Evolutionary conservation across 2,888 invertebrate species (phyloP).

Genomic region (Drosophila meridionalis): DNA sequence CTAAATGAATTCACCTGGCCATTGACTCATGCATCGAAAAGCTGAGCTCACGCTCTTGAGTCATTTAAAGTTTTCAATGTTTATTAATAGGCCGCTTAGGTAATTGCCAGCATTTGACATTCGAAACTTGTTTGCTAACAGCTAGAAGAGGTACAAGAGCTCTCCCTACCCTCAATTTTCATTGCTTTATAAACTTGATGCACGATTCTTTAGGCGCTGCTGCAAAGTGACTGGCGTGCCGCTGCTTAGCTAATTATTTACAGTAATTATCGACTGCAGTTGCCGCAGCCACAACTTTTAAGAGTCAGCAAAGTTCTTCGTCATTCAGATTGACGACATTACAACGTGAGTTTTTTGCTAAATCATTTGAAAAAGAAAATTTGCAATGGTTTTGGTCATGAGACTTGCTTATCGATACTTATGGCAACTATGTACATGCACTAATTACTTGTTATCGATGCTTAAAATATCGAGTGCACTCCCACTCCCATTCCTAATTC

Average conservation of each 20-base stretch:
- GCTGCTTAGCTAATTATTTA: constrained; percentile 75
- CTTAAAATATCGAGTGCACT: constrained; percentile 31
- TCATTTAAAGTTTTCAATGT: constrained; percentile 45
- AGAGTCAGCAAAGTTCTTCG: constrained; percentile 27
- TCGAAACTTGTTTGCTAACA: constrained; percentile 46
- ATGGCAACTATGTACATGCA: constrained; percentile 11
- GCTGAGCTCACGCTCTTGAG: constrained; percentile 60
- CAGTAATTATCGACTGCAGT: constrained; percentile 66
- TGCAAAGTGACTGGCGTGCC: constrained; percentile 41
- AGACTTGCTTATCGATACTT: constrained; percentile 8
- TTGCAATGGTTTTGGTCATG: constrained; percentile 8
- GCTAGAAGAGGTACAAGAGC: constrained; percentile 18
- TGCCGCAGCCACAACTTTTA: constrained; percentile 26
- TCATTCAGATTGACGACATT: constrained; percentile 36
- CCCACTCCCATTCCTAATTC: constrained; percentile 15
- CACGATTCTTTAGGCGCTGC: constrained; percentile 60
- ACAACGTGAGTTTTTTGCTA: constrained; percentile 26
- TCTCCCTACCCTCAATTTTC: constrained; percentile 1
- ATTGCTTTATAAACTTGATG: constrained; percentile 13
- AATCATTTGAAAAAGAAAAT: constrained; percentile 24
- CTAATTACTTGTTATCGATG: constrained; percentile 21
- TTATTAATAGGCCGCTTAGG: constrained; percentile 62
- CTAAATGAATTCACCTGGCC: constrained; percentile 35
- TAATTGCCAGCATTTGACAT: constrained; percentile 69
- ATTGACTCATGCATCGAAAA: constrained; percentile 49